phyloP scores from a whole-genome alignment of 23 tunicate genomes.

The Clavelina lepadiformis region DNA sequence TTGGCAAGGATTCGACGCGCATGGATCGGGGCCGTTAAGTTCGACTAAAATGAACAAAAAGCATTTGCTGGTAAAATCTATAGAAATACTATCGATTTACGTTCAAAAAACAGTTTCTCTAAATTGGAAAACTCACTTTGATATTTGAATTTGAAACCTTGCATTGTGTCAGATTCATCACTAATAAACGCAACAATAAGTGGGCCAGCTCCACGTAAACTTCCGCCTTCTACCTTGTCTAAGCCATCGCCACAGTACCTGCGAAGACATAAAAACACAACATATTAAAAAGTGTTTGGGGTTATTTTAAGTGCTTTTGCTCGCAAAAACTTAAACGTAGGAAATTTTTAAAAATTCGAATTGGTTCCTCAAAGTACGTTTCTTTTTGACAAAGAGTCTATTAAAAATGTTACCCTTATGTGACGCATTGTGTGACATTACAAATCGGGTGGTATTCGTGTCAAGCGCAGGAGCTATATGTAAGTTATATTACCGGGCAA shows the following conservation, averaged over 20 bases:
- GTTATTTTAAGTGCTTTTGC: background rate
- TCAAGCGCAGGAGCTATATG: too few species aligned
- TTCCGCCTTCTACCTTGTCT: constrained; percentile 52
- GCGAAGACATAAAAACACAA: background rate
- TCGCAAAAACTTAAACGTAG: background rate
- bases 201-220: constrained; percentile 65
- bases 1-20: constrained; percentile 78
- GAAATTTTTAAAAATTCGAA: background rate
- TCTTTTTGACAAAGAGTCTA: too few species aligned
- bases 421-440: too few species aligned
- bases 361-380: background rate
- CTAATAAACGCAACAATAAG: constrained; percentile 55
- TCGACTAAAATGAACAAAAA: constrained; percentile 79
- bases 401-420: too few species aligned
- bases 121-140: constrained; percentile 50
- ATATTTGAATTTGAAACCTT: constrained; percentile 60
- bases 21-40: constrained; percentile 67
- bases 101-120: too few species aligned
- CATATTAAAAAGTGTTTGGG: background rate
- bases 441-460: too few species aligned
- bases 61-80: too few species aligned
- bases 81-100: too few species aligned
- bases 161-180: constrained; percentile 56
- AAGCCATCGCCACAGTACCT: constrained; percentile 84
- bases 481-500: too few species aligned